phyloP scores from a whole-genome alignment of 2,888 invertebrate genomes.

The Drosophila merina region DNA sequence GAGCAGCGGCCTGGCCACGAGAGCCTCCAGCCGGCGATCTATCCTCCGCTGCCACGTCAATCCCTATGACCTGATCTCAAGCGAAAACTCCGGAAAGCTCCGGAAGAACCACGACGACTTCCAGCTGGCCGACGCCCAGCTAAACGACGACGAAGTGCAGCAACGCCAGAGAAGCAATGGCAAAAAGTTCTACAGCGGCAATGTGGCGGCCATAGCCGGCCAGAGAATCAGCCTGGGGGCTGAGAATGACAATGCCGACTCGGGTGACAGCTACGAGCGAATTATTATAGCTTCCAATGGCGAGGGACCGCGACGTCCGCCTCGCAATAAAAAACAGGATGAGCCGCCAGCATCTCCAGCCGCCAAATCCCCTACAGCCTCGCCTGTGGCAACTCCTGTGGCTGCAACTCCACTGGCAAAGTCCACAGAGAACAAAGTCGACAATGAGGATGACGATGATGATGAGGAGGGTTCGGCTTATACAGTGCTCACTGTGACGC shows the following conservation, averaged over 20 bases:
- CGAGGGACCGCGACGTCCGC: slow-evolving; percentile 75
- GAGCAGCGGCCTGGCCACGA: slow-evolving; percentile 50
- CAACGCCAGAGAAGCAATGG: slow-evolving; percentile 29
- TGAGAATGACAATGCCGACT: slow-evolving; percentile 60
- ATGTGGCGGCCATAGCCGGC: slow-evolving; percentile 88
- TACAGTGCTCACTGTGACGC: slow-evolving; percentile 71
- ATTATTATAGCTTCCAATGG: slow-evolving; percentile 55
- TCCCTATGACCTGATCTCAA: slow-evolving; percentile 91
- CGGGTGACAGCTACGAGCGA: slow-evolving; percentile 84
- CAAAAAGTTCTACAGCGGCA: slow-evolving; percentile 84
- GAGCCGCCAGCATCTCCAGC: slow-evolving; percentile 34
- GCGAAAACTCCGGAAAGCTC: slow-evolving; percentile 71
- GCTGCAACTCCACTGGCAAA: slow-evolving; percentile 5
- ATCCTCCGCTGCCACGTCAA: slow-evolving; percentile 93
- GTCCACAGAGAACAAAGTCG: slow-evolving; percentile 14
- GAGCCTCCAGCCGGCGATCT: slow-evolving; percentile 85
- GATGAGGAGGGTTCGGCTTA: slow-evolving; percentile 41
- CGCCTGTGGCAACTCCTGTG: background rate
- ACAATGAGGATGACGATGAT: slow-evolving; percentile 12
- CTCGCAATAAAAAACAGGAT: slow-evolving; percentile 73
- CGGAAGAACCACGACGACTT: slow-evolving; percentile 83
- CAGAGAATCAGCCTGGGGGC: slow-evolving; percentile 88
- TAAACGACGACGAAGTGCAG: slow-evolving; percentile 74
- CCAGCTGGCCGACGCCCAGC: slow-evolving; percentile 81
- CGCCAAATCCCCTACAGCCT: slow-evolving; percentile 1